A percentile compares a stretch with the other conserved stretches of the same genome.
These are phyloP conservation scores for Tyria jacobaeae DNA, from an alignment of 2,888 invertebrate species.

Conservation along the genomic window DNA sequence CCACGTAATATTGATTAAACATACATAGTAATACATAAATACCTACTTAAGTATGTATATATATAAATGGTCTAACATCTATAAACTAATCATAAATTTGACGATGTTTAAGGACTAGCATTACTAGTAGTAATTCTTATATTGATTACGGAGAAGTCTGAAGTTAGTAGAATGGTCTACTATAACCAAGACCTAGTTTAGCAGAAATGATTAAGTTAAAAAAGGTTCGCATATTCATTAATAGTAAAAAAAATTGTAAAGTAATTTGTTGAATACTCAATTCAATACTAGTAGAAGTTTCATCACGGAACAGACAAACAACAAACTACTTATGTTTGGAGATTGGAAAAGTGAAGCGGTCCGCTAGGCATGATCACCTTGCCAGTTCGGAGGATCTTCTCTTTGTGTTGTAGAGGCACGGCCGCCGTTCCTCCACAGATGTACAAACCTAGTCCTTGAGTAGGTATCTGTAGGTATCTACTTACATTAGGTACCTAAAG, in stretches of 20 bases:
- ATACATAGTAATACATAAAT: constrained; percentile 14
- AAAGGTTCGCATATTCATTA: neutral
- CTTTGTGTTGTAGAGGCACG: no score
- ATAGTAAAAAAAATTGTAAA: neutral
- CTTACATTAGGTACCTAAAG: no score
- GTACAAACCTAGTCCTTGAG: no score
- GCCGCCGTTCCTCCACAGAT: no score
- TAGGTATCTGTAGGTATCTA: no score
- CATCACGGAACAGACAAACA: no score
- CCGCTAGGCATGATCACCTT: no score
- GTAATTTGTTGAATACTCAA: no score
- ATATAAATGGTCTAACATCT: neutral
- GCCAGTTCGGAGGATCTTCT: no score
- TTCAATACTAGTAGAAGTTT: no score
- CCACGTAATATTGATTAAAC: constrained; percentile 16
- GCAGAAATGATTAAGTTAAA: neutral
- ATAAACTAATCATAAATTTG: neutral
- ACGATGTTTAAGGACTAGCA: neutral
- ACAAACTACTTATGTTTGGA: no score
- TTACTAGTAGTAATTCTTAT: neutral
- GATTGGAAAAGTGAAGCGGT: no score
- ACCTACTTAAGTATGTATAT: neutral
- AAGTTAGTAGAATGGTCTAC: neutral
- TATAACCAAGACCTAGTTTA: neutral
- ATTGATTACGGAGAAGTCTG: neutral